Base-by-base conservation (phyloP, 1,140 invertebrate species). In the Cydia fagiglandana region DNA sequence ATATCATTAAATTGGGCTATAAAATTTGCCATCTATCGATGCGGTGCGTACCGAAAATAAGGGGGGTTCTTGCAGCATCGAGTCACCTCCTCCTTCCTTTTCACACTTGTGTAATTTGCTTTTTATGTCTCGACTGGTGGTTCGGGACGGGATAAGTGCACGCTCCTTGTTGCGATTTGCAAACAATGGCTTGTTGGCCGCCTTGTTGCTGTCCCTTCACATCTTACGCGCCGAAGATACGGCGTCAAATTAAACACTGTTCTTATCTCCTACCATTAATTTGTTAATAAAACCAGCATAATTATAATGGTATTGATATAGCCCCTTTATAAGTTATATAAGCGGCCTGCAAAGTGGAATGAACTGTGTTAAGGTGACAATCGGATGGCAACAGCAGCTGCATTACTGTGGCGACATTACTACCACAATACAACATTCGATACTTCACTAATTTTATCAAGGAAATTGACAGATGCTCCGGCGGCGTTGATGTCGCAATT, bases 171-270 rank as follows among this genome's bases (percentile, higher is more conserved):
- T 83, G 75, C 70, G 75, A 91, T 91, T 91, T 89, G 85, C 88
- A 90, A 91, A 91, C 88, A 91, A 91, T 91, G 76, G 85, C 85
- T 82, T 89, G 88, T 90, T 82, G 79, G 79, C 84, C 83, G 82
- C 83, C 83, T 83, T 89, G 86, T 89, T 73, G 74, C 80, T 84
- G 87, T 85, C 86, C 50, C 73, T n/a, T 68, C 78, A 84, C 86
- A 81, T 83, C 82, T 86, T 81, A 87, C 82, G 81, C 80, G 78
- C 82, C 85, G 80, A 83, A 83, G 75, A 82, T 82, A 83, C 80
- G 70, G 84, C 84, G 80, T 87, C 80, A 88, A 86, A 86, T 86
- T 84, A 84, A 84, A 87, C 80, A 80, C 81, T 75, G 53, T 78
- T 80, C 76, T 75, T 75, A 78, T 80, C 77, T 41, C 7, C n/a